Conservation (phyloP, 2,797 vertebrate genomes). For the Carapus acus region DNA sequence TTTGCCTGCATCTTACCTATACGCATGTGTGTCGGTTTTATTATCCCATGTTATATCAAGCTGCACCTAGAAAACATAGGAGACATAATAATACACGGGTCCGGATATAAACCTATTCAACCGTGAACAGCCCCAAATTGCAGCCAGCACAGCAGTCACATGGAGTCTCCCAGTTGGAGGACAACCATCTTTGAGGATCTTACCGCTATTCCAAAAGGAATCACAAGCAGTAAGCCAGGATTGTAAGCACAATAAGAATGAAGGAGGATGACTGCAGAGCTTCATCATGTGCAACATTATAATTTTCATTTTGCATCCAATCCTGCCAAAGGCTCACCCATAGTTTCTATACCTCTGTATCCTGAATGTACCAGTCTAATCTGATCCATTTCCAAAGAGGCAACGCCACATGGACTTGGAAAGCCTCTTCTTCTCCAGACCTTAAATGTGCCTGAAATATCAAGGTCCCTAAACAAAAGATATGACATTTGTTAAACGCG, state of each 20-base stretch:
- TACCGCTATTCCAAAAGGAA: constrained; percentile 47
- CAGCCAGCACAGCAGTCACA: constrained; percentile 40
- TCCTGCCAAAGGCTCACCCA: constrained; percentile 20
- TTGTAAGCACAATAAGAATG: constrained; percentile 21
- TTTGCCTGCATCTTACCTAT: constrained; percentile 41
- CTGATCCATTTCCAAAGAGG: constrained; percentile 83
- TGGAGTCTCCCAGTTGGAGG: constrained; percentile 56
- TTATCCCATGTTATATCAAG: constrained; percentile 34
- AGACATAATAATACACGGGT: constrained; percentile 34
- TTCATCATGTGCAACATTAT: constrained; percentile 23
- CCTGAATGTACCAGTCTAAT: constrained; percentile 78
- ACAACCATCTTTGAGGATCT: constrained; percentile 42
- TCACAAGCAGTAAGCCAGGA: constrained; percentile 29
- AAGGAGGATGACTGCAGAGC: constrained; percentile 21
- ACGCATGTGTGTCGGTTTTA: constrained; percentile 17
- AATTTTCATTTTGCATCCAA: constrained; percentile 30
- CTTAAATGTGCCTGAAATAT: constrained; percentile 81
- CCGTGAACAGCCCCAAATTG: constrained; percentile 51
- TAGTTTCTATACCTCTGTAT: constrained; percentile 73
- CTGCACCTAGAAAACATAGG: constrained; percentile 61
- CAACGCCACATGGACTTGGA: constrained; percentile 67
- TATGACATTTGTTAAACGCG: too few relatives aligned
- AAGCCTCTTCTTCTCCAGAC: constrained; percentile 77
- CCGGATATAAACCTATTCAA: constrained; percentile 25
- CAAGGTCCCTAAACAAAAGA: constrained; percentile 73